phyloP scores from a whole-genome alignment of 2,888 invertebrate species.

The Chaetogeoica ovagalla region DNA sequence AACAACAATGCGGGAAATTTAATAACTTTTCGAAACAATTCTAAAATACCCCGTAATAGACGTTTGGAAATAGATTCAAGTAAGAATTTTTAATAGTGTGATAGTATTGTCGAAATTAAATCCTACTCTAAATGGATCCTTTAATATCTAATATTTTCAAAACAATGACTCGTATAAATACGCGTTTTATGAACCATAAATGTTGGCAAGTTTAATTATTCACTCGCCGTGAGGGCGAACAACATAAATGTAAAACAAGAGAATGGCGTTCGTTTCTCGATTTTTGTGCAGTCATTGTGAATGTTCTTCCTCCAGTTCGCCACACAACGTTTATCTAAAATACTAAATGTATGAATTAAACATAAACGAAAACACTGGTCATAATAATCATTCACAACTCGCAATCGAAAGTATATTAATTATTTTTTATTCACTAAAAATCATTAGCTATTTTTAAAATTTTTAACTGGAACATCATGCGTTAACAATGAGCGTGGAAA shows the following conservation, averaged over 20 bases:
- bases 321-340: constrained; percentile 14
- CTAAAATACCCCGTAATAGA: no score
- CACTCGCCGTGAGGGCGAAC: not conserved
- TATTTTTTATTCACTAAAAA: not conserved
- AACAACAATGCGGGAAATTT: no score
- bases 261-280: constrained; percentile 29
- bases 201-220: constrained; percentile 28
- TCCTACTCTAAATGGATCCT: not conserved
- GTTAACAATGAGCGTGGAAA: no score
- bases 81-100: no score
- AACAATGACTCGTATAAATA: not conserved
- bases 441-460: not conserved
- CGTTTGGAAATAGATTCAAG: no score
- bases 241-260: constrained; percentile 26
- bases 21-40: no score
- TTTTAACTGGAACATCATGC: not conserved
- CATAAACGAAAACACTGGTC: constrained; percentile 18
- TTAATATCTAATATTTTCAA: constrained; percentile 4
- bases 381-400: not conserved
- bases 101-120: no score
- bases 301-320: constrained; percentile 17
- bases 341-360: constrained; percentile 22
- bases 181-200: constrained; percentile 16
- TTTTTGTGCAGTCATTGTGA: not conserved
- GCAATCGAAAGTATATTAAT: not conserved